A percentile compares a stretch with the other conserved stretches of the same genome.
These are phyloP conservation scores for Mobula hypostoma DNA, from an alignment of 2,113 vertebrate species.

Conservation along the genomic window DNA sequence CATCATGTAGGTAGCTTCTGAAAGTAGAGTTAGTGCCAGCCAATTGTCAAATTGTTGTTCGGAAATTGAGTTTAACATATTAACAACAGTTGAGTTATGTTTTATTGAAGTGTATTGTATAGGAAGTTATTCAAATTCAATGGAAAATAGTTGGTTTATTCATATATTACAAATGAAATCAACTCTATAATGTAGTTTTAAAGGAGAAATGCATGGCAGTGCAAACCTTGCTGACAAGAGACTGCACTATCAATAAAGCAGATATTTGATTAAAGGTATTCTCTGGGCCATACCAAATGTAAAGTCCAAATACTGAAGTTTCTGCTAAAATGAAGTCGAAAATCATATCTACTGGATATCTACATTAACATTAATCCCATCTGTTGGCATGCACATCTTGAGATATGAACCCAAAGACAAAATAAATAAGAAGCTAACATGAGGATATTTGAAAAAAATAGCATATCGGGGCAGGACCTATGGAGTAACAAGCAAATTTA, in stretches of 20 bases:
- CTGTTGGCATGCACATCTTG: background rate
- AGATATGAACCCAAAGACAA: too few species aligned
- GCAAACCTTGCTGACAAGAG: background rate
- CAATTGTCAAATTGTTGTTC: background rate
- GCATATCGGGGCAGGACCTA: too few species aligned
- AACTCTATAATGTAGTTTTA: background rate
- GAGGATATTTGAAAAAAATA: too few species aligned
- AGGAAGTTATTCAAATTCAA: background rate
- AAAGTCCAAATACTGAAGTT: background rate
- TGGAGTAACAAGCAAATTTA: too few species aligned
- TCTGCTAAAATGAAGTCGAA: background rate
- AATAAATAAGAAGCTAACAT: too few species aligned
- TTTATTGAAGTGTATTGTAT: background rate
- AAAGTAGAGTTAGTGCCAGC: background rate
- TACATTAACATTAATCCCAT: background rate
- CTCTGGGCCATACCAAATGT: background rate
- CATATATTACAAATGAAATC: background rate
- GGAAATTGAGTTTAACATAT: background rate
- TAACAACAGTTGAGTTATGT: background rate
- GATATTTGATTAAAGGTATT: background rate
- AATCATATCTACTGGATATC: background rate
- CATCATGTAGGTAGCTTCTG: background rate
- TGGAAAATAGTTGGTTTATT: background rate
- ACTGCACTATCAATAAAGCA: background rate
- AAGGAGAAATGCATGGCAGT: background rate